Evolutionary conservation across 2,113 vertebrate species (phyloP).

Genomic region (Zapornia atra): DNA sequence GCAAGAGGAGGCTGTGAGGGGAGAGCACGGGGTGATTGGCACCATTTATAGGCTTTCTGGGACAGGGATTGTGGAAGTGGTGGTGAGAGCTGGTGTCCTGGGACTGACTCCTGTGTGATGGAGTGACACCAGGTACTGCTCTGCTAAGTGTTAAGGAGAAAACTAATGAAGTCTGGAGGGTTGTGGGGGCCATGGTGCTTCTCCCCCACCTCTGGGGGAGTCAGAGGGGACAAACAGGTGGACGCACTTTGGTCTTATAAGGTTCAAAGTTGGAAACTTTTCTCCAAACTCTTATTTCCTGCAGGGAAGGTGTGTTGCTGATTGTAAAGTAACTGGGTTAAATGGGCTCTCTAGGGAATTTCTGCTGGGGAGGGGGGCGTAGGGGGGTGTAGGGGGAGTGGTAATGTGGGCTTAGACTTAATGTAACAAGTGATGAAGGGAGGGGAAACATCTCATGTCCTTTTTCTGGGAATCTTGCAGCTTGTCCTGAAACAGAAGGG

Average conservation of each 20-base stretch:
- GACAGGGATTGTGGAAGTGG: neutral
- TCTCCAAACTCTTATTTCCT: neutral
- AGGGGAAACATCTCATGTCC: neutral
- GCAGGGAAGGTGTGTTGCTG: fast-evolving
- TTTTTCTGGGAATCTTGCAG: neutral
- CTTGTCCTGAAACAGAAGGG: neutral
- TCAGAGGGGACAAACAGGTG: neutral
- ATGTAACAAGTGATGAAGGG: neutral
- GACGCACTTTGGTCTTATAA: neutral
- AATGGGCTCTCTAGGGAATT: neutral
- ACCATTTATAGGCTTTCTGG: neutral
- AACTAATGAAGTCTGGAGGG: neutral
- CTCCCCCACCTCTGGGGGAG: neutral
- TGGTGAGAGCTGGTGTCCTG: neutral
- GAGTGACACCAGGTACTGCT: neutral
- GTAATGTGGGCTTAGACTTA: neutral
- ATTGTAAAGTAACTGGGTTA: neutral
- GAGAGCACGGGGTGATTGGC: neutral
- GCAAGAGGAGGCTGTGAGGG: neutral
- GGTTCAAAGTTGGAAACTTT: neutral
- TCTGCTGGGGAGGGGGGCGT: neutral
- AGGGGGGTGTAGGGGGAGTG: too few relatives aligned
- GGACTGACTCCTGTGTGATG: neutral
- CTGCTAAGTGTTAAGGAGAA: neutral
- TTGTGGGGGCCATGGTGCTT: neutral